phyloP scores from a whole-genome alignment of 2,113 vertebrate species.

The Anhinga rufa region DNA sequence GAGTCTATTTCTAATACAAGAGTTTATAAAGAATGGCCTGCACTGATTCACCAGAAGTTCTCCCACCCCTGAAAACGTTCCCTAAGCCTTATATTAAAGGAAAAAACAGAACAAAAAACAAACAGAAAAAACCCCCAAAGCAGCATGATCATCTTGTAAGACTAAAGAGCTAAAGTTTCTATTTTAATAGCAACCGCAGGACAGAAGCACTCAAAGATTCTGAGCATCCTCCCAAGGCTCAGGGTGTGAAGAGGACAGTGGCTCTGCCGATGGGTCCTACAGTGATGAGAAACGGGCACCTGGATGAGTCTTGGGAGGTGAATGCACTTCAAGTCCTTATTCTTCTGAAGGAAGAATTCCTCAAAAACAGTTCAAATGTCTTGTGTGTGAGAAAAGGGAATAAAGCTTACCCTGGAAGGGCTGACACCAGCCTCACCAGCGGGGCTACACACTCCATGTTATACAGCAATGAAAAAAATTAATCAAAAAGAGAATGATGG shows the following conservation, averaged over 20 bases:
- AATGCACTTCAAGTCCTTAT: background rate
- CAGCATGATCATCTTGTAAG: background rate
- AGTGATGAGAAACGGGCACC: background rate
- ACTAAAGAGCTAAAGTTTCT: background rate
- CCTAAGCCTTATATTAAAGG: background rate
- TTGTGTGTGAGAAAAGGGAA: background rate
- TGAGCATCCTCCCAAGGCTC: background rate
- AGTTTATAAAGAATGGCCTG: background rate
- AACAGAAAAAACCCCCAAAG: no score
- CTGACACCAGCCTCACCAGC: fast-evolving
- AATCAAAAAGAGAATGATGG: background rate
- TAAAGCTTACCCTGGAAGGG: background rate
- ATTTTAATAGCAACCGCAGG: background rate
- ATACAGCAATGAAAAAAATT: background rate
- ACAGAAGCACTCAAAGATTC: background rate
- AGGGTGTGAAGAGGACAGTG: background rate
- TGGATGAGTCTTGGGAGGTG: background rate
- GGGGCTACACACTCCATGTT: fast-evolving
- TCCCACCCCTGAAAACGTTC: background rate
- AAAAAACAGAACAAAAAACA: background rate
- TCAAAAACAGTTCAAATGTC: background rate
- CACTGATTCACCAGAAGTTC: background rate
- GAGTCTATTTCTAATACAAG: background rate
- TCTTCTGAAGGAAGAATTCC: background rate
- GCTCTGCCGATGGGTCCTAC: background rate